Percentiles rank a stretch among this genome's conserved stretches.
Evolutionary conservation across 2,888 invertebrate species (phyloP).

Genomic region (Ophion slaviceki): DNA sequence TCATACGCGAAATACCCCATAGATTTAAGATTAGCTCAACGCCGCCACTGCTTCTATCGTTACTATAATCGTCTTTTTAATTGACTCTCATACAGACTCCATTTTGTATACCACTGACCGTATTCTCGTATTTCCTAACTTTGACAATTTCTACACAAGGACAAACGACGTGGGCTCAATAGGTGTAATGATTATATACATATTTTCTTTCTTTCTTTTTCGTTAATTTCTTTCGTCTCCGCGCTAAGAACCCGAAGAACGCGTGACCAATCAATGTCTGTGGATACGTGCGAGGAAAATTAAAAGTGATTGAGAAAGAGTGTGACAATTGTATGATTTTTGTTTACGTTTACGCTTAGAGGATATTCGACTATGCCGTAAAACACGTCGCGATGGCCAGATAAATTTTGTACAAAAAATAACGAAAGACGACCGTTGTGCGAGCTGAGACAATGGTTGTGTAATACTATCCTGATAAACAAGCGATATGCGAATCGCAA

Average conservation of each 20-base stretch:
- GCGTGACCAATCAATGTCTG: slow-evolving; percentile 14
- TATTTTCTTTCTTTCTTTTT: slow-evolving; percentile 26
- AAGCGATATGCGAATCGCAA: slow-evolving; percentile 71
- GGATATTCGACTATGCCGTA: slow-evolving; percentile 62
- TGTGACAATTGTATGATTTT: slow-evolving; percentile 21
- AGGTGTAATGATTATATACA: slow-evolving; percentile 16
- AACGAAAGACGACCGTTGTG: slow-evolving; percentile 32
- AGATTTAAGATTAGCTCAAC: slow-evolving; percentile 79
- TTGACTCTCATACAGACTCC: slow-evolving; percentile 70
- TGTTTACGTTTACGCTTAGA: slow-evolving; percentile 25
- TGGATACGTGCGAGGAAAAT: slow-evolving; percentile 14
- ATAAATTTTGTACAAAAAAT: slow-evolving; percentile 77
- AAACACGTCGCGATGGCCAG: slow-evolving; percentile 64
- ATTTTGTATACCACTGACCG: slow-evolving; percentile 79
- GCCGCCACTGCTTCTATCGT: slow-evolving; percentile 60
- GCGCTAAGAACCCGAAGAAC: slow-evolving; percentile 17
- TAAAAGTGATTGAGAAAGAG: slow-evolving; percentile 44
- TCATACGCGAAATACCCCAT: slow-evolving; percentile 46
- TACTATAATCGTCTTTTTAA: slow-evolving; percentile 72
- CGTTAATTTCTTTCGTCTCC: slow-evolving; percentile 17
- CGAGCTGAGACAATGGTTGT: slow-evolving; percentile 44
- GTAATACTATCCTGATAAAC: slow-evolving; percentile 60
- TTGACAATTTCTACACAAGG: slow-evolving; percentile 70
- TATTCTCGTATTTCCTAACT: slow-evolving; percentile 69
- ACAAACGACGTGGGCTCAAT: slow-evolving; percentile 64